phyloP scores from a whole-genome alignment of 2,113 vertebrate genomes.

The Theropithecus gelada region DNA sequence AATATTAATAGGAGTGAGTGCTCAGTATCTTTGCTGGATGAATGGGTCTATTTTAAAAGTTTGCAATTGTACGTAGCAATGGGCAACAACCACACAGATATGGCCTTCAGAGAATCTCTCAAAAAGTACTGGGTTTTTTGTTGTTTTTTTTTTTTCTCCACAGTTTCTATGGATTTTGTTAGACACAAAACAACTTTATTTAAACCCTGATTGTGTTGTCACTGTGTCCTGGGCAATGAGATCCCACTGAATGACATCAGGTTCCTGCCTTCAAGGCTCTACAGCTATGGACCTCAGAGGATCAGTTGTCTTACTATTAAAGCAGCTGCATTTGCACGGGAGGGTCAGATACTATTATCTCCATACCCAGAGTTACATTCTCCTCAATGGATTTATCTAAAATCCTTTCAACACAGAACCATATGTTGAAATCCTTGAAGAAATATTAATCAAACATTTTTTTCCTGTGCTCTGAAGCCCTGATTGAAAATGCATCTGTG shows the following conservation, averaged over 20 bases:
- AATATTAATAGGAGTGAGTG: no score
- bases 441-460: slow-evolving; percentile 31
- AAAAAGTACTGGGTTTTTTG: no score
- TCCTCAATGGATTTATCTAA: not conserved
- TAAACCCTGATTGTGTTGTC: not conserved
- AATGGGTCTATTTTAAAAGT: not conserved
- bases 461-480: not conserved
- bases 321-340: rapidly evolving
- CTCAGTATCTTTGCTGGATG: not conserved
- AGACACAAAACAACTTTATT: not conserved
- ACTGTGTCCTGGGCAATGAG: not conserved
- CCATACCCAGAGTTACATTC: not conserved
- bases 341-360: not conserved
- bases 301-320: rapidly evolving
- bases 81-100: no score
- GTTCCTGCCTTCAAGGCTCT: not conserved
- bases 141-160: not conserved
- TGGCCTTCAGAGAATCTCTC: not conserved
- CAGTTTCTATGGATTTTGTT: not conserved
- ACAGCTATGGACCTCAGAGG: rapidly evolving
- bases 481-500: slow-evolving; percentile 30
- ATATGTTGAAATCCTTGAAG: not conserved
- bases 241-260: not conserved
- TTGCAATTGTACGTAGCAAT: not conserved
- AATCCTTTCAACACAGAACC: slow-evolving; percentile 4